These are phyloP conservation scores for Brachypalpus laphriformis DNA, from an alignment of 2,888 invertebrate species.

Conservation along the genomic window DNA sequence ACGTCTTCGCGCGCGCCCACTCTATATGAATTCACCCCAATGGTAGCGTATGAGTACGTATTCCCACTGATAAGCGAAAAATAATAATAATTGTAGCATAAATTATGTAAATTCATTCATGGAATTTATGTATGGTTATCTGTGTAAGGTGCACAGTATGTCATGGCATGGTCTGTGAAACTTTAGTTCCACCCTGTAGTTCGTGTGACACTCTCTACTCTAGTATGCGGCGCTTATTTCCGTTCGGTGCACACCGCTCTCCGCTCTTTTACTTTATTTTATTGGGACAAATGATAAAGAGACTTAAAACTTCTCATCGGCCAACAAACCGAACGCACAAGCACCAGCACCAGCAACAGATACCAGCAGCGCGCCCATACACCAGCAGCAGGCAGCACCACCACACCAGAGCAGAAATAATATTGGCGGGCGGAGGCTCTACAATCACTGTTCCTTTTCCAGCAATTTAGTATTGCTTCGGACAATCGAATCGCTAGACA, in stretches of 20 bases:
- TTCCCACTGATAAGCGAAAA: conserved; percentile 7
- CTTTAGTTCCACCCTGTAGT: conserved; percentile 53
- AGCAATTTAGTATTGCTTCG: conserved; percentile 68
- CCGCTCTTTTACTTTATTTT: background rate
- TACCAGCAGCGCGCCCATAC: conserved; percentile 26
- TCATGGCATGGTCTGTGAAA: background rate
- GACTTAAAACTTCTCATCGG: conserved; percentile 47
- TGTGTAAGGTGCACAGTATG: conserved; percentile 1
- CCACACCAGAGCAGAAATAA: conserved; percentile 23
- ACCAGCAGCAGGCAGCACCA: conserved; percentile 22
- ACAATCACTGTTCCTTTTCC: conserved; percentile 66
- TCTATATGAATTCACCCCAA: background rate
- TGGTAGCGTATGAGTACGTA: background rate
- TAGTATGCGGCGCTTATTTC: conserved; percentile 52
- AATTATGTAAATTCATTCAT: conserved; percentile 56
- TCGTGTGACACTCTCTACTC: conserved; percentile 17
- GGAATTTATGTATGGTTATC: conserved; percentile 30
- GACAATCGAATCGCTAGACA: conserved; percentile 66
- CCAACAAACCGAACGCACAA: conserved; percentile 32
- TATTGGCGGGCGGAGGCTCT: conserved; percentile 63
- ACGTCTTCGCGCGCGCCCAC: background rate
- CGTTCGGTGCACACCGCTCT: conserved; percentile 22
- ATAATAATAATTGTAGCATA: conserved; percentile 8
- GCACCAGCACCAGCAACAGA: conserved; percentile 16
- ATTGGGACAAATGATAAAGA: conserved; percentile 40